phyloP scores from a whole-genome alignment of 2,888 invertebrate genomes.

The Palloptera scutellata region DNA sequence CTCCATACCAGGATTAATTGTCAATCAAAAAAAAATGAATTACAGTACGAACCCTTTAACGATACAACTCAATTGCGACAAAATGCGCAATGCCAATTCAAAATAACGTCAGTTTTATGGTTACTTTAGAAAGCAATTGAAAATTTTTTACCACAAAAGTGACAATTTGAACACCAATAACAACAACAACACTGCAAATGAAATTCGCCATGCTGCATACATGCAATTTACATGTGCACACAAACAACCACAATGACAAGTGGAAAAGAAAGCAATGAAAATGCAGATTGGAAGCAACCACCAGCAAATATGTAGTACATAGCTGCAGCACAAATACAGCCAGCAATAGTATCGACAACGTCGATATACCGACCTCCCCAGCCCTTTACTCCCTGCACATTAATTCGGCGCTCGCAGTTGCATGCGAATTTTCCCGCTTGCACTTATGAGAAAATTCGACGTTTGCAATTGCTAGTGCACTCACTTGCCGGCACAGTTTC shows the following conservation, averaged over 20 bases:
- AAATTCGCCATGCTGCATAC: too few relatives aligned
- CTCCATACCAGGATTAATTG: too few relatives aligned
- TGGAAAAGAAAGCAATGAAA: too few relatives aligned
- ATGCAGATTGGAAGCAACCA: too few relatives aligned
- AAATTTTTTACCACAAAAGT: conserved; percentile 25
- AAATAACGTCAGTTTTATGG: conserved; percentile 14
- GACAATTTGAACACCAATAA: conserved; percentile 7
- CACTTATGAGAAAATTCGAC: conserved; percentile 35
- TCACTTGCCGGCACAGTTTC: conserved; percentile 31
- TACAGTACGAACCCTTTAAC: conserved; percentile 3
- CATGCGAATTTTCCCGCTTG: conserved; percentile 32
- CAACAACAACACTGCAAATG: background rate
- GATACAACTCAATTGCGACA: background rate
- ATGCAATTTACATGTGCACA: too few relatives aligned
- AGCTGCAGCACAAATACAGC: background rate
- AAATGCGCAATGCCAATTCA: conserved; percentile 12
- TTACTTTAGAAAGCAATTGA: conserved; percentile 12
- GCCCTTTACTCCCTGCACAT: too few relatives aligned
- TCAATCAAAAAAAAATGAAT: too few relatives aligned
- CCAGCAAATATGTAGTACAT: background rate
- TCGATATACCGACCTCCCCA: conserved; percentile 7
- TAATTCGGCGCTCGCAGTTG: background rate
- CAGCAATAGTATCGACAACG: background rate
- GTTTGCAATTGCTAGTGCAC: conserved; percentile 38
- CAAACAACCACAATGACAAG: too few relatives aligned